These are phyloP conservation scores for Drosophila engyochracea DNA, from an alignment of 2,888 invertebrate species.

Conservation along the genomic window DNA sequence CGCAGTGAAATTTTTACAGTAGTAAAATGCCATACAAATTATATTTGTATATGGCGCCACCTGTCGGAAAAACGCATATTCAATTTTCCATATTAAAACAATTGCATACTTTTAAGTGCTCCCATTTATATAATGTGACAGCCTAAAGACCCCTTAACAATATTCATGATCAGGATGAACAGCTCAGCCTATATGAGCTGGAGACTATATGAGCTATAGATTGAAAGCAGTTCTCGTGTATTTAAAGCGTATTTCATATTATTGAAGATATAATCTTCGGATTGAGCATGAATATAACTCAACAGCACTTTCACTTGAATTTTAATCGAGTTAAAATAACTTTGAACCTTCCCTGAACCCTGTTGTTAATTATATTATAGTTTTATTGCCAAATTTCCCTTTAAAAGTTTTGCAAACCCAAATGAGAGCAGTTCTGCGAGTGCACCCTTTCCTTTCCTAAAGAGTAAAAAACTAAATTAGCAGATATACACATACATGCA, in stretches of 20 bases:
- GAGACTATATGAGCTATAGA: background rate
- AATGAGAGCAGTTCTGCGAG: no score
- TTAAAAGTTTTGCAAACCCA: no score
- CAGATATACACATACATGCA: no score
- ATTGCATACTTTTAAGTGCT: background rate
- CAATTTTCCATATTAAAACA: background rate
- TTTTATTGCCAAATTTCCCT: no score
- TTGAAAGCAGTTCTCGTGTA: background rate
- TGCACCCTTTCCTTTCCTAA: background rate
- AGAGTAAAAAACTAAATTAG: background rate
- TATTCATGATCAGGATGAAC: background rate
- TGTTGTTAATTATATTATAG: background rate
- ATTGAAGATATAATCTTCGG: no score
- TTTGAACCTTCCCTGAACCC: background rate
- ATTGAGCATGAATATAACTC: background rate
- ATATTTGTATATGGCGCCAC: background rate
- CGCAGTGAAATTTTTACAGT: background rate
- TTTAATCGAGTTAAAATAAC: background rate
- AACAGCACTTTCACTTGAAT: background rate
- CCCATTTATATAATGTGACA: background rate
- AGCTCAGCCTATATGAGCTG: background rate
- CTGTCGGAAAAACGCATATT: background rate
- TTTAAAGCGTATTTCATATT: background rate
- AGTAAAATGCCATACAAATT: background rate
- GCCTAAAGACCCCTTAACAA: background rate